Evolutionary conservation across 2,113 vertebrate genomes (phyloP).

Genomic region (Dipodomys stephensi): DNA sequence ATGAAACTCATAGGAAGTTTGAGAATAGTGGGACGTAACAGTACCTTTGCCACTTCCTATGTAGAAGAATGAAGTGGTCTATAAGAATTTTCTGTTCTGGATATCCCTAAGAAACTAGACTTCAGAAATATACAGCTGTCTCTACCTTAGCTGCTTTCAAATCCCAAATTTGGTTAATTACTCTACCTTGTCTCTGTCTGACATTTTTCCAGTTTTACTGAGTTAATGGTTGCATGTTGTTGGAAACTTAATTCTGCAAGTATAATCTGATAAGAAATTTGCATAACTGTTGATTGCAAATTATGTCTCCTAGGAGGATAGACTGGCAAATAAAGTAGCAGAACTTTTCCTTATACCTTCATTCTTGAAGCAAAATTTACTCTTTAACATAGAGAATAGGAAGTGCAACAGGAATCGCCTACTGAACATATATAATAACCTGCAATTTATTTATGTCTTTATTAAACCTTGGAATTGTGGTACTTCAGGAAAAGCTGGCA

Average conservation of each 20-base stretch:
- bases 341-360: not conserved
- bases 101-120: not conserved
- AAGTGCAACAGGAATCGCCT: not conserved
- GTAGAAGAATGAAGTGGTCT: not conserved
- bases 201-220: conserved; percentile 67
- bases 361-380: conserved; percentile 5
- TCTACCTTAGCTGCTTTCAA: conserved; percentile 48
- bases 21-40: not conserved
- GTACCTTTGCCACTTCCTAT: not conserved
- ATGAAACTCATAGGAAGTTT: not conserved
- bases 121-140: conserved; percentile 36
- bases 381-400: not conserved
- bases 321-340: conserved; percentile 43
- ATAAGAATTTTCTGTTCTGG: not conserved
- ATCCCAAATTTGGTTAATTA: conserved; percentile 60
- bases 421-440: not conserved
- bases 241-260: conserved; percentile 66
- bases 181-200: conserved; percentile 20
- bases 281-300: conserved; percentile 76
- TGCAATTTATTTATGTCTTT: not conserved
- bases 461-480: not conserved
- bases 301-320: conserved; percentile 36
- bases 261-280: conserved; percentile 68
- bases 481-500: no score
- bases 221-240: conserved; percentile 57